Conservation (phyloP, 2,113 vertebrate genomes). For the Macaca mulatta region DNA sequence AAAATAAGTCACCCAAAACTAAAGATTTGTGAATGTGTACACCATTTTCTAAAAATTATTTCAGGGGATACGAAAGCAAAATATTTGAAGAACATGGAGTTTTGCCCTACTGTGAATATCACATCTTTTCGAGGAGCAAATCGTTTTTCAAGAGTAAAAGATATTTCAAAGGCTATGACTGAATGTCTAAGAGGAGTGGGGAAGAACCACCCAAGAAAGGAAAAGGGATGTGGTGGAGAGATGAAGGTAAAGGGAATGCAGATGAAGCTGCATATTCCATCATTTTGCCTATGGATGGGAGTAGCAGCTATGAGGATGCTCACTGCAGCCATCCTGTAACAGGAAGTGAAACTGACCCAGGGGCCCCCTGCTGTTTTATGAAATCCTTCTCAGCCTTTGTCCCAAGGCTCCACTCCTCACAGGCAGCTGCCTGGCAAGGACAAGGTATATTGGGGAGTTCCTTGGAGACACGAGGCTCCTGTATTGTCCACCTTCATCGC, state of each 20-base stretch:
- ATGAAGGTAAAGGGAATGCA: neutral
- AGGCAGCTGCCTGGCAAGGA: neutral
- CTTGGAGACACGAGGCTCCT: neutral
- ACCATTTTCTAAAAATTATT: neutral
- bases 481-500: neutral
- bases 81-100: constrained; percentile 5
- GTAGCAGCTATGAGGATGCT: neutral
- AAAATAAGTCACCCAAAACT: constrained; percentile 11
- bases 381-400: constrained; percentile 17
- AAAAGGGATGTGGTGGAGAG: neutral
- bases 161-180: neutral
- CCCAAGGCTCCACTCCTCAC: neutral
- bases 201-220: neutral
- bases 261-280: neutral
- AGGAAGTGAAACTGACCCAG: neutral
- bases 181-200: neutral
- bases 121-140: constrained; percentile 36
- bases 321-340: neutral
- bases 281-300: neutral
- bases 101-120: neutral
- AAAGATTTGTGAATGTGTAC: neutral
- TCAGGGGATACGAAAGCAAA: neutral
- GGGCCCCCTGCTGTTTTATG: neutral
- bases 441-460: neutral
- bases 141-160: neutral